Conservation (phyloP, 2,113 vertebrate genomes). For the Empidonax traillii region DNA sequence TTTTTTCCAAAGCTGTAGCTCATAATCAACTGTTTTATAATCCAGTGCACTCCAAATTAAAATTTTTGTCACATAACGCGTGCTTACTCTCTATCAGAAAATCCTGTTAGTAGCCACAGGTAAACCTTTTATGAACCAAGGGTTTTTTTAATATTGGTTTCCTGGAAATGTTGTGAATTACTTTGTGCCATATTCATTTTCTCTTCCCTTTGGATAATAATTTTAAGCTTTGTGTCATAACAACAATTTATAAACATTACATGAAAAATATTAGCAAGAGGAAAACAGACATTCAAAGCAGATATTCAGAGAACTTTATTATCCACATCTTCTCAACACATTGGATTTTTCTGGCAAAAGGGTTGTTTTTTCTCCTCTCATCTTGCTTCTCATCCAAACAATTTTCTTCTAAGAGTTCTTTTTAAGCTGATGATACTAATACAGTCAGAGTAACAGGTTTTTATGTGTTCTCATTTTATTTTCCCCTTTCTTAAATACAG, state of each 20-base stretch:
- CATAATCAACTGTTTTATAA: neutral
- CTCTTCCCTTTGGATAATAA: neutral
- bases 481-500: neutral
- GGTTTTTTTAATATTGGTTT: neutral
- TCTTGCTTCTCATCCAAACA: neutral
- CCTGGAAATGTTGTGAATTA: neutral
- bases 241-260: neutral
- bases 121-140: neutral
- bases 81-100: neutral
- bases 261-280: neutral
- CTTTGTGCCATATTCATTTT: neutral
- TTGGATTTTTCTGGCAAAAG: neutral
- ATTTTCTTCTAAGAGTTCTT: neutral
- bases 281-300: neutral
- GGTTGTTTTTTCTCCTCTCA: neutral
- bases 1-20: neutral
- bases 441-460: neutral
- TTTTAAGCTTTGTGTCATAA: neutral
- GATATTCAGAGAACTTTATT: neutral
- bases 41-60: neutral
- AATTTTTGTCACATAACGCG: fast-evolving
- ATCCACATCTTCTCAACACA: neutral
- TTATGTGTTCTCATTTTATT: neutral
- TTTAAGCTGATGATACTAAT: neutral
- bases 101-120: neutral